Conservation (phyloP, 1,140 invertebrate genomes). For the Heliconius eleuchia region DNA sequence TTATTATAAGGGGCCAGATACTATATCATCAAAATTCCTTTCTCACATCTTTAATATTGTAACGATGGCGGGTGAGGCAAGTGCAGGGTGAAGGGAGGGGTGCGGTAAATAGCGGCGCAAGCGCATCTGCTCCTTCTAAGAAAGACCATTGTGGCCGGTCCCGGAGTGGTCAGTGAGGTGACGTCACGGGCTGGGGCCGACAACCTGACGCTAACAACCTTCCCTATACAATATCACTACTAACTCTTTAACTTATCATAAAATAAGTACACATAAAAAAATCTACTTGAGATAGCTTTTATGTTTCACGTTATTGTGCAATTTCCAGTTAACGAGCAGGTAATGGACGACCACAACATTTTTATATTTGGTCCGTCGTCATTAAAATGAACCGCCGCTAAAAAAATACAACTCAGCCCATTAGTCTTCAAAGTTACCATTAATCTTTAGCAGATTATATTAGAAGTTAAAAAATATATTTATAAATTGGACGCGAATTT, state of each 20-base stretch:
- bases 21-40: conserved; percentile 32
- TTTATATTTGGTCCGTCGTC: neutral
- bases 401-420: neutral
- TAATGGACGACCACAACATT: conserved; percentile 9
- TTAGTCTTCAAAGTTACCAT: neutral
- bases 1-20: conserved; percentile 44
- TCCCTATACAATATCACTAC: conserved; percentile 49
- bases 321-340: conserved; percentile 29
- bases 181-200: conserved; percentile 76
- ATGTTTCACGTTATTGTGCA: conserved; percentile 33
- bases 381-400: neutral
- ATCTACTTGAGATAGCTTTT: conserved; percentile 17
- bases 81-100: conserved; percentile 47
- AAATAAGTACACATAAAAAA: conserved; percentile 14
- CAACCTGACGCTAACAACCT: conserved; percentile 74
- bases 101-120: conserved; percentile 62
- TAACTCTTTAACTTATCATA: conserved; percentile 28
- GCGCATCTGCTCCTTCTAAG: conserved; percentile 76
- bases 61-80: conserved; percentile 41
- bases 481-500: neutral
- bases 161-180: conserved; percentile 74
- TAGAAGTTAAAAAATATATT: neutral
- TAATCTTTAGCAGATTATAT: neutral
- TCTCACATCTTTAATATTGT: conserved; percentile 17
- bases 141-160: conserved; percentile 74